phyloP scores from a whole-genome alignment of 2,797 vertebrate genomes.

The Xyrichtys novacula region DNA sequence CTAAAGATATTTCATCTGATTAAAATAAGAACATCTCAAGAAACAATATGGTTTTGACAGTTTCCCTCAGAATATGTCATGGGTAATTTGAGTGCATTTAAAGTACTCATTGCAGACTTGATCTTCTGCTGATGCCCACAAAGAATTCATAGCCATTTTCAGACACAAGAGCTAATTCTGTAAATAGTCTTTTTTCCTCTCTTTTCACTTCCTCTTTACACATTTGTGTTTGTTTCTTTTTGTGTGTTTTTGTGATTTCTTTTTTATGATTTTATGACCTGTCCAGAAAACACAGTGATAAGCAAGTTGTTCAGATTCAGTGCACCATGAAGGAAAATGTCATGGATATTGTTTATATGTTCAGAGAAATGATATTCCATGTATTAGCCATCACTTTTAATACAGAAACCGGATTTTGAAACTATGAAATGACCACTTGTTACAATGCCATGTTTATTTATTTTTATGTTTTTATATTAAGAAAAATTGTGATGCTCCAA shows the following conservation, averaged over 20 bases:
- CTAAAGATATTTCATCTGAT: neutral
- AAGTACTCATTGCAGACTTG: conserved; percentile 24
- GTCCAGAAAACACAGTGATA: conserved; percentile 73
- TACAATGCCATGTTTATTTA: conserved; percentile 78
- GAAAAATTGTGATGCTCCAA: conserved; percentile 26
- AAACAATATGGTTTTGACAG: conserved; percentile 19
- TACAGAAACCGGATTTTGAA: conserved; percentile 83
- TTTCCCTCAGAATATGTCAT: conserved; percentile 5
- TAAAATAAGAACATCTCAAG: neutral
- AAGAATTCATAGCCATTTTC: conserved; percentile 42
- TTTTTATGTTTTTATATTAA: conserved; percentile 50
- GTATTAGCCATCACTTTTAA: conserved; percentile 82
- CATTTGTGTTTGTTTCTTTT: conserved; percentile 51
- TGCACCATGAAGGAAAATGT: conserved; percentile 86
- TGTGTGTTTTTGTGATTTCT: conserved; percentile 53
- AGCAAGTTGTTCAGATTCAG: conserved; percentile 74
- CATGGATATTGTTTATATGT: conserved; percentile 76
- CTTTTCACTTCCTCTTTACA: conserved; percentile 53
- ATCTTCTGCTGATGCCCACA: conserved; percentile 24
- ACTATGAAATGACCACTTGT: conserved; percentile 86
- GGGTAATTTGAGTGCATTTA: conserved; percentile 16
- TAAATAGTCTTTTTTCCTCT: conserved; percentile 65
- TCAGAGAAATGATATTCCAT: conserved; percentile 77
- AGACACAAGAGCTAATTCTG: conserved; percentile 69
- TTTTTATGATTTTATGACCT: conserved; percentile 64